Conservation (phyloP, 2,113 vertebrate genomes). For the Clarias batrachus region DNA sequence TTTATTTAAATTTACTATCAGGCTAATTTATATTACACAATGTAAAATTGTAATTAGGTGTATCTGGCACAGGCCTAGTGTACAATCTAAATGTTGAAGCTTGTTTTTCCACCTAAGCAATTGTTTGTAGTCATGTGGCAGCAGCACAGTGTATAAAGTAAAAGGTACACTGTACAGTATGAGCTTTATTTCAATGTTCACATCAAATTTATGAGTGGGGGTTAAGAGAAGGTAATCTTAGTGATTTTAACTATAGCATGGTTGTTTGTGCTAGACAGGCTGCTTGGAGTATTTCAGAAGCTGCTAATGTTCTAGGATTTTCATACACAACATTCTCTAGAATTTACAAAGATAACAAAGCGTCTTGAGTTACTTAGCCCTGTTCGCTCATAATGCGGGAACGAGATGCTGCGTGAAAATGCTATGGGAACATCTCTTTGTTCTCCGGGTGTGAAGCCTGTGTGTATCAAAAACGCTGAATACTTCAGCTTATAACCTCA, state of each 20-base stretch:
- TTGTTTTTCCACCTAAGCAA: neutral
- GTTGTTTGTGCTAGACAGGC: neutral
- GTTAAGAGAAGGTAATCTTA: neutral
- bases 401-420: too few species aligned
- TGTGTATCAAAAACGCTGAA: too few species aligned
- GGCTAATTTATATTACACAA: neutral
- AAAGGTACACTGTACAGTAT: neutral
- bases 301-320: neutral
- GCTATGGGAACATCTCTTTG: too few species aligned
- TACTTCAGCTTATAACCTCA: too few species aligned
- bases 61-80: neutral
- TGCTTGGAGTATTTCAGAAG: neutral
- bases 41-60: conserved; percentile 14
- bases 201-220: neutral
- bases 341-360: too few species aligned
- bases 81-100: neutral
- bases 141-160: neutral
- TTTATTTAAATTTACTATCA: neutral
- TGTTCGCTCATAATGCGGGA: too few species aligned
- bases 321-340: too few species aligned
- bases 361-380: too few species aligned
- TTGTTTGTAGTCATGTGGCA: neutral
- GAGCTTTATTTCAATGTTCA: neutral
- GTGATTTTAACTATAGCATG: neutral
- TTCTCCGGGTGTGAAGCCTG: too few species aligned